These are phyloP conservation scores for Potorous gilbertii DNA, from an alignment of 2,797 vertebrate genomes.

Conservation along the genomic window DNA sequence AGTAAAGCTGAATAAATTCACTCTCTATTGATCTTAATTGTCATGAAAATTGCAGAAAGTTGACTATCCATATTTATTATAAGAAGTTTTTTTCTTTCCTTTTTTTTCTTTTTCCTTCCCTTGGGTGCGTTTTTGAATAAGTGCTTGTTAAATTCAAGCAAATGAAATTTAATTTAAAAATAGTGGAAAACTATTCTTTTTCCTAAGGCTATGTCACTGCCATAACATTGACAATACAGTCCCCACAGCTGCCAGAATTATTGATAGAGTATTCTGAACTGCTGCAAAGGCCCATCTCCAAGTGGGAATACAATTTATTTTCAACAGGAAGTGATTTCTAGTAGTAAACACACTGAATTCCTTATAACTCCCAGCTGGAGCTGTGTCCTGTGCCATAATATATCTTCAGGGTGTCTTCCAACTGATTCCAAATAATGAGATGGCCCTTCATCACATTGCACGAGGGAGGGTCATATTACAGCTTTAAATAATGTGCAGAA, in stretches of 20 bases:
- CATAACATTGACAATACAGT: not conserved
- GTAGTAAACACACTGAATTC: constrained; percentile 56
- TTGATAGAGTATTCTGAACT: constrained; percentile 55
- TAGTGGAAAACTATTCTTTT: not conserved
- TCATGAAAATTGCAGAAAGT: not conserved
- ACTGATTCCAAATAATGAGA: constrained; percentile 32
- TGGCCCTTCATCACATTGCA: constrained; percentile 53
- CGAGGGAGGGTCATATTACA: constrained; percentile 54
- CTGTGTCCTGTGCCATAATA: constrained; percentile 29
- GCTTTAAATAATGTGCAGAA: constrained; percentile 32
- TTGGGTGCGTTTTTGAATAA: not conserved
- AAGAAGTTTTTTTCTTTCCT: not conserved
- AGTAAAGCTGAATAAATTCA: not conserved
- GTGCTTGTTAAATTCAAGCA: not conserved
- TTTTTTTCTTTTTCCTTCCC: not conserved
- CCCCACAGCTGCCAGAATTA: constrained; percentile 21
- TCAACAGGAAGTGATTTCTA: constrained; percentile 59
- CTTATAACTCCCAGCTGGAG: constrained; percentile 39
- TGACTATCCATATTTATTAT: not conserved
- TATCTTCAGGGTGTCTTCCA: constrained; percentile 36
- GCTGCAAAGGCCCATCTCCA: constrained; percentile 59
- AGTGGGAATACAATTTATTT: constrained; percentile 38
- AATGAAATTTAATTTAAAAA: not conserved
- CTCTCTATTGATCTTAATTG: not conserved
- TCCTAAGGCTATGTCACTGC: not conserved